Evolutionary conservation across 2,888 invertebrate species (phyloP).

Genomic region (Nemurella pictetii): DNA sequence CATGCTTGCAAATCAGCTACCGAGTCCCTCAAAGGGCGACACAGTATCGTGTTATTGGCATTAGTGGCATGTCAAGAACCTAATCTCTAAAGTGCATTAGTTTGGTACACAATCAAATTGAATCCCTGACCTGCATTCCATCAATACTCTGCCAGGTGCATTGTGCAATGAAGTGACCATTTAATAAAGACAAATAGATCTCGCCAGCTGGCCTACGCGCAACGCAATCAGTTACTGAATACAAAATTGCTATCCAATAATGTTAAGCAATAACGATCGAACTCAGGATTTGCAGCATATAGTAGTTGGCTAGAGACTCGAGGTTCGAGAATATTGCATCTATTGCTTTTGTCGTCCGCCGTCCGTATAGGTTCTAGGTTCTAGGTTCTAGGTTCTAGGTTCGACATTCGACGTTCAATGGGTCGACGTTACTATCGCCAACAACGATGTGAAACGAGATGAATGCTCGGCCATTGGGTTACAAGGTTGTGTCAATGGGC

Average conservation of each 20-base stretch:
- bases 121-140: not conserved
- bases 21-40: no score
- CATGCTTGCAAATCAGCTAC: no score
- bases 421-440: not conserved
- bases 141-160: not conserved
- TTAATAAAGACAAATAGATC: not conserved
- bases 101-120: not conserved
- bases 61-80: not conserved
- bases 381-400: no score
- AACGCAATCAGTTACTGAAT: not conserved
- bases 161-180: not conserved
- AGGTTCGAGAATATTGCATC: not conserved
- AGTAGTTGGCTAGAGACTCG: not conserved
- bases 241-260: not conserved
- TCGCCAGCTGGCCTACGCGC: not conserved
- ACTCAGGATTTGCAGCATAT: not conserved
- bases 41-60: not conserved
- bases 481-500: not conserved
- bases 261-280: not conserved
- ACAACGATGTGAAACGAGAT: not conserved
- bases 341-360: not conserved
- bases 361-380: no score
- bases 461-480: not conserved
- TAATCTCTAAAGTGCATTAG: not conserved
- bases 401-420: not conserved